Conservation (phyloP, 1,140 invertebrate species). For the Dendroctonus valens region DNA sequence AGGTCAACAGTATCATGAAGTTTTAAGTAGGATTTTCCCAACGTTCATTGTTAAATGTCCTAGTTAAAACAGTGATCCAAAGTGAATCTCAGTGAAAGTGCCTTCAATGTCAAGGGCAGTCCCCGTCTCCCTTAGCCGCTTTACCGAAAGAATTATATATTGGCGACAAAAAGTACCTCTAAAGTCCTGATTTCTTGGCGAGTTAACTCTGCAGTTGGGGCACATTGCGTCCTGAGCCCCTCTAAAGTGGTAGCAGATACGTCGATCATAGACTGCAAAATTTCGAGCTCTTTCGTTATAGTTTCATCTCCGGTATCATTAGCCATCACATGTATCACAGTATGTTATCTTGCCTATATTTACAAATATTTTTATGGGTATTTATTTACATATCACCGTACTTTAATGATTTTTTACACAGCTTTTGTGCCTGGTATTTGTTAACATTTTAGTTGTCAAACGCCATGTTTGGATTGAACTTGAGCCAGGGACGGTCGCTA, state of each 20-base stretch:
- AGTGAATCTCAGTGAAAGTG: constrained; percentile 19
- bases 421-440: constrained; percentile 16
- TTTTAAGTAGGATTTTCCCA: too few species aligned
- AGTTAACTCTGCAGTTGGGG: constrained; percentile 86
- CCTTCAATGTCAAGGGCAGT: constrained; percentile 30
- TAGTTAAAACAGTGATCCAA: neutral
- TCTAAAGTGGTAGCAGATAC: constrained; percentile 89
- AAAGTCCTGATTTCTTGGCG: constrained; percentile 92
- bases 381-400: constrained; percentile 40
- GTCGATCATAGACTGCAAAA: constrained; percentile 92
- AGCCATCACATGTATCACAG: constrained; percentile 47
- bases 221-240: constrained; percentile 87
- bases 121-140: neutral
- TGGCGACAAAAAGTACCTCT: constrained; percentile 64
- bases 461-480: constrained; percentile 22
- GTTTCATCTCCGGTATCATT: constrained; percentile 55
- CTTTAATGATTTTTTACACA: constrained; percentile 30
- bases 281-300: constrained; percentile 55
- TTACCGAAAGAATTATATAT: neutral
- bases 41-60: neutral
- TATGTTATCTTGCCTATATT: constrained; percentile 33
- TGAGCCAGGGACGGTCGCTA: neutral
- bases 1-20: too few species aligned
- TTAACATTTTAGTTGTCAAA: constrained; percentile 21
- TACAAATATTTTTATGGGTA: constrained; percentile 29